Base-by-base conservation (phyloP, 2,797 vertebrate genomes). In the Rhinichthys osculus region DNA sequence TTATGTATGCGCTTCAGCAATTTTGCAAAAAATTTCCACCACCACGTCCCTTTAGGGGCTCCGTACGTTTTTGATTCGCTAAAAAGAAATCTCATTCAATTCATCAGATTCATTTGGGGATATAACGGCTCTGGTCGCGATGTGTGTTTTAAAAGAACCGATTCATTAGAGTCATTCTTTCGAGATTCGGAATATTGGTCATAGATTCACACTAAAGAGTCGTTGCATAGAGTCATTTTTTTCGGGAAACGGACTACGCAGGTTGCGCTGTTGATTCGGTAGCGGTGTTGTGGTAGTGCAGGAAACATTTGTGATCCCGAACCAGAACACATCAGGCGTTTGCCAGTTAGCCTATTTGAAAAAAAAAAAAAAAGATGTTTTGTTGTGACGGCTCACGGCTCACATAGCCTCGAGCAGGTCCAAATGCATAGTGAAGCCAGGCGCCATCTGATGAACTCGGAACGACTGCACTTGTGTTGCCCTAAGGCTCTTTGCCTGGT, bases 391-490 rank as follows among this genome's bases (percentile, higher is more conserved):
- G 52, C 40, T 64, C 16, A 72, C 57, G 17, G 50, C 38, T 62
- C 14, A 72, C 52, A 23, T 13, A 33, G 40, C 78, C 54, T 80
- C 11, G 21, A 54, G 44, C 69, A 40, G n/a, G 23, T 74, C 57
- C 3, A 42, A 66, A 81, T 42, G 54, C 69, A 21, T 9, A 30
- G 59, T 66, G 70, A 81, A 81, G 35, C 23, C 59, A 74, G 16
- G 79, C 23, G 5, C 33, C 17, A 66, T 81, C 35, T 81, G 84
- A 74, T 52, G 33, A 81, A 85, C 70, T 30, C 21, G 10, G 11
- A 66, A 7, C 16, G 42, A 80, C 57, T 73, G 77, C 52, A 71
- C 84, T 38, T 85, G 83, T 47, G 78, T 73, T 80, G 54, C 42
- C n/a, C 30, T 9, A 13, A 64, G 52, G 66, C 40, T 44, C 54